Evolutionary conservation across 2,797 vertebrate genomes (phyloP), one percentile per base, ranked within the genome.

Genomic region (Mus minutoides): DNA sequence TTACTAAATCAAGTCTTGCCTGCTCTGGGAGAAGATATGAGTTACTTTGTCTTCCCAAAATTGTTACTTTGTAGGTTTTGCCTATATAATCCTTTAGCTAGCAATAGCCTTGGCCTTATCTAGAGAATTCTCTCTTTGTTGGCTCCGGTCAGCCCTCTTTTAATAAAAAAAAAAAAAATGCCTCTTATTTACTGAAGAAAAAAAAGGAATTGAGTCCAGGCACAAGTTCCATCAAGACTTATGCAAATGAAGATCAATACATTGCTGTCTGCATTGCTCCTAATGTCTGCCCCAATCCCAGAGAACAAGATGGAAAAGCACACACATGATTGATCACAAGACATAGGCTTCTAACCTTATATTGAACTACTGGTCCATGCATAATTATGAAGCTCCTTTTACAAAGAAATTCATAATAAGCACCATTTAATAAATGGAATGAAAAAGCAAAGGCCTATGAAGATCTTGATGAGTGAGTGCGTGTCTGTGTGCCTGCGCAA

Each of bases 321-420:
- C 34, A n/a, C 14, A 37, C n/a, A 75, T 82, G 56, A 75, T 37
- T 67, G 62, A 40, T 69, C 7, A 31, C 24, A 58, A 83, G 69
- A 77, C 22, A 14, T 60, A 78, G 16, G 11, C n/a, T 87, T 82
- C 69, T 46, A 94, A 73, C 11, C 56, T 49, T 64, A 82, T 76
- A 76, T 16, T 87, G 64, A 93, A 75, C 60, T 82, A 93, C 76
- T 80, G 19, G 37, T 75, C 37, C 34, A 91, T 78, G 64, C 26
- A 40, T 76, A 92, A 92, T 34, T 71, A 78, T 62, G 54, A 93
- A 90, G 54, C 52, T 85, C 43, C 34, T 46, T 79, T 92, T 85
- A 54, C 91, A 92, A 79, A 92, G 85, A 89, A 84, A 84, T 52
- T 14, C 69, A 40, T 67, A 64, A 56, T 67, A 69, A 60, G 46